phyloP scores from a whole-genome alignment of 2,113 vertebrate species.

The Ivindomyrus marchei region DNA sequence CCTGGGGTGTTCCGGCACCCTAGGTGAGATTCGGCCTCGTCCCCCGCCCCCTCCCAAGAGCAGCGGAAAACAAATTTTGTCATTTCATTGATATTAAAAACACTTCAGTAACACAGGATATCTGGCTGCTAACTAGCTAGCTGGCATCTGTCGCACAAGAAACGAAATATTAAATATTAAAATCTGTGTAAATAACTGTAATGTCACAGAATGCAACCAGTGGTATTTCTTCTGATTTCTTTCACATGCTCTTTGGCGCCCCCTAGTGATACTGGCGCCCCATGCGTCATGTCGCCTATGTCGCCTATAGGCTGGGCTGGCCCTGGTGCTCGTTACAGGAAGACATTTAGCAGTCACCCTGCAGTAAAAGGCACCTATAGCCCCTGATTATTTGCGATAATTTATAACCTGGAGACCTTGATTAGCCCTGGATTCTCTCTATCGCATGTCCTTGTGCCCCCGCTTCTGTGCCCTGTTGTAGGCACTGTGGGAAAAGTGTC shows the following conservation, averaged over 20 bases:
- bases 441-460: background rate
- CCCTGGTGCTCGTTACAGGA: background rate
- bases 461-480: background rate
- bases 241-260: background rate
- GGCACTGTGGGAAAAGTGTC: background rate
- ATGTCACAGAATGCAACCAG: background rate
- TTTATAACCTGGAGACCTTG: background rate
- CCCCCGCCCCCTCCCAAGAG: background rate
- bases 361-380: background rate
- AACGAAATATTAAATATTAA: background rate
- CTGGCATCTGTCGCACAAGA: background rate
- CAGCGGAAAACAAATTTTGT: background rate
- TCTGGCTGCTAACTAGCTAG: background rate
- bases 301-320: background rate
- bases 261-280: background rate
- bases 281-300: background rate
- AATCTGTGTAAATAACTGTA: background rate
- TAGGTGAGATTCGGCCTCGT: background rate
- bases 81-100: background rate
- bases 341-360: background rate
- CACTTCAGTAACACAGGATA: background rate
- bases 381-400: background rate
- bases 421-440: background rate
- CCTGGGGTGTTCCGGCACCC: background rate
- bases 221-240: background rate